Conservation (phyloP, 2,113 vertebrate genomes). For the Pao palembangensis region DNA sequence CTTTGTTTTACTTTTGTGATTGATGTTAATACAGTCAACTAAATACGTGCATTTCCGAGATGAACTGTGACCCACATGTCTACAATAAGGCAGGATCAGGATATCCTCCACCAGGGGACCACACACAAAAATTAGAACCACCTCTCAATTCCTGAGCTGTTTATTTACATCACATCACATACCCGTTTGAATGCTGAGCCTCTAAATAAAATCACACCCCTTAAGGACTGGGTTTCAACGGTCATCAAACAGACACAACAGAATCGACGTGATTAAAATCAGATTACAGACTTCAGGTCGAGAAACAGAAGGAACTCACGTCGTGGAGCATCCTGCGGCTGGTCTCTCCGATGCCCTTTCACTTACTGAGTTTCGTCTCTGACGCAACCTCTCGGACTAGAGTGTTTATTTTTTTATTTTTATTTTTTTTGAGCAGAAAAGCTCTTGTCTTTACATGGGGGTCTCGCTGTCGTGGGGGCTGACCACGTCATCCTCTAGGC, state of each 20-base stretch:
- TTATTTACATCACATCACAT: slow-evolving; percentile 55
- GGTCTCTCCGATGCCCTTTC: too few relatives aligned
- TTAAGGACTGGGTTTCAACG: too few relatives aligned
- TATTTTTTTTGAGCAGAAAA: background rate
- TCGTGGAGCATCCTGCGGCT: too few relatives aligned
- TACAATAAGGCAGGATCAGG: slow-evolving; percentile 13
- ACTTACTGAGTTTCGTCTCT: too few relatives aligned
- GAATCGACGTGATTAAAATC: too few relatives aligned
- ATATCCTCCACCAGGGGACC: slow-evolving; percentile 67
- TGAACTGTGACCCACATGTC: slow-evolving; percentile 2
- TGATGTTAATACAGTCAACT: too few relatives aligned
- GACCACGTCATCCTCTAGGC: slow-evolving; percentile 74
- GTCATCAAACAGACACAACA: too few relatives aligned
- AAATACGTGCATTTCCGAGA: accelerated
- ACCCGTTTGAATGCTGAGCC: slow-evolving; percentile 21
- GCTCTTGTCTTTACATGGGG: slow-evolving; percentile 70
- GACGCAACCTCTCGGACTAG: slow-evolving; percentile 4
- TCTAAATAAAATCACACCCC: slow-evolving; percentile 21
- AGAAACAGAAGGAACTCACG: too few relatives aligned
- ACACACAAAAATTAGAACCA: slow-evolving; percentile 51
- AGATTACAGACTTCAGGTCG: too few relatives aligned
- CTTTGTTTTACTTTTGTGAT: too few relatives aligned
- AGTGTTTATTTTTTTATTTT: too few relatives aligned
- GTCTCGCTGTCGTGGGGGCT: slow-evolving; percentile 81
- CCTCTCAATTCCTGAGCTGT: slow-evolving; percentile 64